Evolutionary conservation across 2,888 invertebrate genomes (phyloP), one percentile per base, ranked within the genome.

Genomic region (Hetaerina titia): DNA sequence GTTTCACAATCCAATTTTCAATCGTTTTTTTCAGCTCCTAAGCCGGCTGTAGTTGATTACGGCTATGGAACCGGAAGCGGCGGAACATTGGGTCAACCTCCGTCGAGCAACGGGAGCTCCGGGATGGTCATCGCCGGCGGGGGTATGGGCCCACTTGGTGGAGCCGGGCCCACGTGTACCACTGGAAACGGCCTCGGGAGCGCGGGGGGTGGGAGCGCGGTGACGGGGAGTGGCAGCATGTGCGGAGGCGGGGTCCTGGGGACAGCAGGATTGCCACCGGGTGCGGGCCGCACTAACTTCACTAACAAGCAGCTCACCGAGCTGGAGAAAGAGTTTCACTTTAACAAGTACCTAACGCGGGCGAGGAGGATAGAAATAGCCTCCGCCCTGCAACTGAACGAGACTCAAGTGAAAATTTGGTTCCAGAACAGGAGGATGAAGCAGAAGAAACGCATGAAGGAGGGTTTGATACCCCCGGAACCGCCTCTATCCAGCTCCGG

Each of bases 301-400:
- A 99, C 99, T 96, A 99, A 99, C 97, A 99, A 99, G 97, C 99
- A 99, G 97, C 98, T 99, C 95, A 99, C 99, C 4, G 99, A 99
- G 97, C 97, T 99, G 96, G 99, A 99, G 97, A 99, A 99, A 96
- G 99, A 99, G 97, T 99, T 99, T 97, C 99, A 99, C 97, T 99
- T 99, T 97, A 99, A 99, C 97, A 99, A 99, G 97, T 99, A 99
- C 97, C 98, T 99, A 96, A 99, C 99, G 81, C 97, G 99, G 96
- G 99, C 99, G 81, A 97, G 99, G 96, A 98, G 99, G 96, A 99
- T 99, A 96, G 99, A 99, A 97, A 99, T 99, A 96, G 99, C 99
- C 0, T 98, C 99, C 5, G 98, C 99, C 6, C 97, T 99, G 95
- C 99, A 99, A 96, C 98, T 99, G 95, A 99, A 99, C 97, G 99